Evolutionary conservation across 2,888 invertebrate genomes (phyloP), one percentile per base, ranked within the genome.

Genomic region (Dryomyza anilis): DNA sequence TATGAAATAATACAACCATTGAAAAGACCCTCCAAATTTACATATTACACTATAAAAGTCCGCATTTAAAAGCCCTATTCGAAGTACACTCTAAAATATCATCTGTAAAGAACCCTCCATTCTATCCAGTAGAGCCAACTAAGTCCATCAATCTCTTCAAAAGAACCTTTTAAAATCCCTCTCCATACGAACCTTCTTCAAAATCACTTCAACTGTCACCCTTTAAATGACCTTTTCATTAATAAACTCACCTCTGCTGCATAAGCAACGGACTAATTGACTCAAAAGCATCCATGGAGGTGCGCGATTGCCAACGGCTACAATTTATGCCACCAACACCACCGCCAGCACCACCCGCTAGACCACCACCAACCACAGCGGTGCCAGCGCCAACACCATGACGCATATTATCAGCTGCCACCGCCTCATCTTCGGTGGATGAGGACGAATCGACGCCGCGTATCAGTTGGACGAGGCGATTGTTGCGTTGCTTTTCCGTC

Each of bases 231-330:
- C n/a, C n/a, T n/a, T n/a, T n/a, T n/a, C n/a, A n/a, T n/a, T n/a
- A n/a, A n/a, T n/a, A n/a, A n/a, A 64, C 48, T 59, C 16, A 67
- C 79, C 79, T 76, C 50, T 80, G 78, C 46, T 78, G 79, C 79
- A 79, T 78, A 12, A 79, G 69, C 52, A 79, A 58, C 0, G 79
- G 80, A 69, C 79, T 79, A 19, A 79, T 79, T 16, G 78, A 80
- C 10, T 72, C 73, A 46, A 70, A 71, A 30, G 69, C 70, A 58
- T 69, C 68, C 64, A 69, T 65, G 43, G 72, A 67, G 36, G 73
- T 68, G 23, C 67, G 30, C 12, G 67, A 64, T n/a, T 65, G 69
- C 70, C 72, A 70, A 23, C 59, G 67, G 70, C 63, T 30, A 46
- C 25, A 12, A 27, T 61, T 52, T 16, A 29, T 43, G 61, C 19